Evolutionary conservation across 2,797 vertebrate species (phyloP), one percentile per base, ranked within the genome.

Genomic region (Chaenodraco wilsoni): DNA sequence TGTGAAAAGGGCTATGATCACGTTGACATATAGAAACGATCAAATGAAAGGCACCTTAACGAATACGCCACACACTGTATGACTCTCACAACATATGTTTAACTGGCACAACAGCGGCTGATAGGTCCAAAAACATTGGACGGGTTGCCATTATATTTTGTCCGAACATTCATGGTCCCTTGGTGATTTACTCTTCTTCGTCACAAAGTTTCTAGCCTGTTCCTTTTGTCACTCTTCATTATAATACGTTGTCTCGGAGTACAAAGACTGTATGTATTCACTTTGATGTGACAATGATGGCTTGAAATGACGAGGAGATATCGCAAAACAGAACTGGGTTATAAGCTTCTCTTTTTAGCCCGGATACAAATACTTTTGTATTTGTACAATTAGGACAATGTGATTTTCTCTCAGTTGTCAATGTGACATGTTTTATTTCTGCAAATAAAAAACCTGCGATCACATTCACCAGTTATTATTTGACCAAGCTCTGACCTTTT

Each of bases 271-370:
- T 77, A 73, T 79, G 84, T 73, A 79, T 75, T 55, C 31, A 50
- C 19, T 86, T 88, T 84, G 79, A 84, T 83, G 64, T 81, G 78
- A 77, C 78, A 86, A 13, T 52, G 67, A 84, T 70, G 77, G 68
- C 65, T 80, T 49, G 19, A 79, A 74, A 66, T 76, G 71, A 84
- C 76, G 68, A 69, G 49, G 23, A 74, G 56, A 57, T 19, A 48
- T 43, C 48, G 73, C 41, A 12, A 59, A 72, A 67, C 74, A 76
- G 54, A 80, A 74, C 60, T 68, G 62, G 72, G 74, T 68, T 31
- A 72, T 69, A 57, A 40, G 59, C 46, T 9, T 31, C 72, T 72
- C 33, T 11, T 27, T 62, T 37, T 71, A 0, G 1, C 50, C 8
- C 3, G 5, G 4, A 74, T 9, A 23, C 27, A 60, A 19, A 2